These are phyloP conservation scores for Quiscalus mexicanus DNA, from an alignment of 2,113 vertebrate genomes.

Conservation along the genomic window DNA sequence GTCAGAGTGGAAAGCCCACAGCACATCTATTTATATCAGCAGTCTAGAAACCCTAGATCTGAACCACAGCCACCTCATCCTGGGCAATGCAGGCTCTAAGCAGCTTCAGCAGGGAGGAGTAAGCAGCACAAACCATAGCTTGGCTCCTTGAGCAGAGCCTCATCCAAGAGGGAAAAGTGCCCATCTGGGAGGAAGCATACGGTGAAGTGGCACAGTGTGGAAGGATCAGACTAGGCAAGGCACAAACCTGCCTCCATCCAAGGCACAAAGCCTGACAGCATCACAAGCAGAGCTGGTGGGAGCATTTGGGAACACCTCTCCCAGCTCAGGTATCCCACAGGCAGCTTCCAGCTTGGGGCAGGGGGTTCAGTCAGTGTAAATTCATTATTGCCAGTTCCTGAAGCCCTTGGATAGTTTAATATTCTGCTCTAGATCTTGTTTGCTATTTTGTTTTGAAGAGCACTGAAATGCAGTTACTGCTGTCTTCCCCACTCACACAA, in stretches of 20 bases:
- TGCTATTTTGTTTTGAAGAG: constrained; percentile 48
- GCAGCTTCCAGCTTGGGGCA: neutral
- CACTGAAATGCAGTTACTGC: constrained; percentile 62
- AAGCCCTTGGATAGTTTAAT: constrained; percentile 37
- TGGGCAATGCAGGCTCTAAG: neutral
- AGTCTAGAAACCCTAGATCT: neutral
- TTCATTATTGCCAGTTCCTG: neutral
- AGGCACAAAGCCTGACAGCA: neutral
- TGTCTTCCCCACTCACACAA: constrained; percentile 39
- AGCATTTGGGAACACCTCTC: neutral
- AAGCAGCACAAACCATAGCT: neutral
- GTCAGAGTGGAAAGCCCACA: neutral
- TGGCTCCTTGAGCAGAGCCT: neutral
- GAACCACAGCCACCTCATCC: neutral
- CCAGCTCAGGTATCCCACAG: neutral
- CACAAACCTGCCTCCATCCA: neutral
- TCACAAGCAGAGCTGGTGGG: neutral
- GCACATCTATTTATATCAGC: fast-evolving
- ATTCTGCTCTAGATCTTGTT: constrained; percentile 67
- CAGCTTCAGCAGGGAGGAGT: neutral
- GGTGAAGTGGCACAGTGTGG: neutral
- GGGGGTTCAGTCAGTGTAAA: neutral
- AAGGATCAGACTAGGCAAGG: neutral
- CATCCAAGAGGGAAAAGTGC: neutral
- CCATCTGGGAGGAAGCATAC: neutral